Conservation (phyloP, 2,888 invertebrate genomes). For the Muschampia plurimacula region DNA sequence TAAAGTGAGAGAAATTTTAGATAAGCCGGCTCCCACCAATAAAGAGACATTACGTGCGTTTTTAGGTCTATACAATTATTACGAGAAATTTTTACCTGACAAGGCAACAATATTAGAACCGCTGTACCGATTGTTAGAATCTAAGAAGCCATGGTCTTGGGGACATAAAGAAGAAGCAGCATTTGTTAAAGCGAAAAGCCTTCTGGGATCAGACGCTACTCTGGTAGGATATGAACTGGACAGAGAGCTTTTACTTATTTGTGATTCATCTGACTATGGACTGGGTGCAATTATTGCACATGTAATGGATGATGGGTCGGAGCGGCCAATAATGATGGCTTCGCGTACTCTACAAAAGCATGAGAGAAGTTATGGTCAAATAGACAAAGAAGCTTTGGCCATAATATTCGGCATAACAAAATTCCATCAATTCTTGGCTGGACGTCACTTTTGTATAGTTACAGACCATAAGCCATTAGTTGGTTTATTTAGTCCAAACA, state of each 20-base stretch:
- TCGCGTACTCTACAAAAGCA: conserved; percentile 44
- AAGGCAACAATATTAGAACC: conserved; percentile 40
- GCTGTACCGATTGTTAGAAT: conserved; percentile 29
- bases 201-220: conserved; percentile 33
- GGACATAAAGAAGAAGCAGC: conserved; percentile 2
- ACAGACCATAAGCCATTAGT: conserved; percentile 16
- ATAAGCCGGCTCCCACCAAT: conserved; percentile 37
- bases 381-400: conserved; percentile 44
- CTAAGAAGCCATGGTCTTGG: conserved; percentile 17
- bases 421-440: conserved; percentile 14
- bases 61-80: conserved; percentile 40
- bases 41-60: conserved; percentile 34
- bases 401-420: conserved; percentile 24
- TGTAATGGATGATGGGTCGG: conserved; percentile 43
- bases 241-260: conserved; percentile 23
- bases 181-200: conserved; percentile 31
- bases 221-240: conserved; percentile 22
- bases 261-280: conserved; percentile 44
- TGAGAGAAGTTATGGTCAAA: conserved; percentile 44
- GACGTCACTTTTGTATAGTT: conserved; percentile 6
- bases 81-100: conserved; percentile 37
- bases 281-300: conserved; percentile 43
- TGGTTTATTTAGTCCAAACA: conserved; percentile 8
- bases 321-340: conserved; percentile 43
- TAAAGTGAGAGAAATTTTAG: conserved; percentile 36